Evolutionary conservation across 2,113 vertebrate genomes (phyloP).

Genomic region (Sula dactylatra): DNA sequence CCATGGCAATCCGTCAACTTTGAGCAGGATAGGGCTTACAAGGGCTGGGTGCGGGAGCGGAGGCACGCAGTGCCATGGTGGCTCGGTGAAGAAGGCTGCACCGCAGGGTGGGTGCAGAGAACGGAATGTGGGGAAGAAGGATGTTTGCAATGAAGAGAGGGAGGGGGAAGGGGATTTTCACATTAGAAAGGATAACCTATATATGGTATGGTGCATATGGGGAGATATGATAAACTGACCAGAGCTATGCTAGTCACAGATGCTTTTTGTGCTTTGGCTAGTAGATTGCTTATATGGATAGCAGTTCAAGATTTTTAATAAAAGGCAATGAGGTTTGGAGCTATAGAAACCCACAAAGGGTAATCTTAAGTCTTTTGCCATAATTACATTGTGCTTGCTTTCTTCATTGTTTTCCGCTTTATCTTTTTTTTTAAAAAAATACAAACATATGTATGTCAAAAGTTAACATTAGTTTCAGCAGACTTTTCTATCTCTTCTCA

Average conservation of each 20-base stretch:
- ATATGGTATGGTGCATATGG: background rate
- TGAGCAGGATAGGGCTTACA: accelerated
- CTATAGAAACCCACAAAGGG: background rate
- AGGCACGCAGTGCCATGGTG: background rate
- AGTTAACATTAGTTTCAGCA: background rate
- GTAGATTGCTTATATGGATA: background rate
- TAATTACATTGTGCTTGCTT: background rate
- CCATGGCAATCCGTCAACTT: accelerated
- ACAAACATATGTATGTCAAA: background rate
- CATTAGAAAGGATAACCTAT: background rate
- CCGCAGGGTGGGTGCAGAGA: background rate
- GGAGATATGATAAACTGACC: background rate
- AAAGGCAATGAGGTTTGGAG: background rate
- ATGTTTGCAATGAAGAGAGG: conserved; percentile 4
- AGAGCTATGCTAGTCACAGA: background rate
- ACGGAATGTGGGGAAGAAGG: background rate
- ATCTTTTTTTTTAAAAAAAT: background rate
- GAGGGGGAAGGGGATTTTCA: background rate
- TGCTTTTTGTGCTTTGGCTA: background rate
- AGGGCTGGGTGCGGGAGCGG: background rate
- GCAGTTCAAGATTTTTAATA: background rate
- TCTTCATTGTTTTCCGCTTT: background rate
- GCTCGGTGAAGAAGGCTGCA: background rate
- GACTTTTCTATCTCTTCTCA: background rate
- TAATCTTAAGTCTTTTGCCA: background rate